phyloP scores from a whole-genome alignment of 2,113 vertebrate species.

The Malurus alboscapulatus region DNA sequence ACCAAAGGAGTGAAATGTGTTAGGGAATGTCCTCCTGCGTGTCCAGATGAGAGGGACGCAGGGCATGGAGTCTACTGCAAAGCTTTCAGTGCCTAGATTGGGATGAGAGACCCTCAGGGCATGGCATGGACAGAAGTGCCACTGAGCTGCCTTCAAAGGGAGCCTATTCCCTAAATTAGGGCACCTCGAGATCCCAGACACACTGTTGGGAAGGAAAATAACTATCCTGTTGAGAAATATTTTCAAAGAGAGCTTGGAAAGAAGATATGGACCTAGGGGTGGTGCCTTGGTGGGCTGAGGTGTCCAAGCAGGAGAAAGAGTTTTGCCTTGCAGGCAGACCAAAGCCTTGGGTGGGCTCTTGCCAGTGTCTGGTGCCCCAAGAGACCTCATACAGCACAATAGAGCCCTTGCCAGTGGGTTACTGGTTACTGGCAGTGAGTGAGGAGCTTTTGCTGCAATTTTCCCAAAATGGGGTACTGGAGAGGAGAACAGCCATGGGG shows the following conservation, averaged over 20 bases:
- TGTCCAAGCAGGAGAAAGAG: background rate
- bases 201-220: background rate
- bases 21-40: background rate
- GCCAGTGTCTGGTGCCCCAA: background rate
- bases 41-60: background rate
- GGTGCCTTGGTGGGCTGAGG: background rate
- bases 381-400: background rate
- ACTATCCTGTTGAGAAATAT: background rate
- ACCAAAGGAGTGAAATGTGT: background rate
- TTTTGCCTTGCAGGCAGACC: background rate
- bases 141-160: background rate
- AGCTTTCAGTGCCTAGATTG: background rate
- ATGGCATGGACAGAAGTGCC: rapidly evolving
- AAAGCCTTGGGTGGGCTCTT: background rate
- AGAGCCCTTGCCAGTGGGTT: rapidly evolving
- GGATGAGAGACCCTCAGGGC: background rate
- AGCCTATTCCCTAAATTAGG: background rate
- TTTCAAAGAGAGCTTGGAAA: background rate
- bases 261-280: rapidly evolving
- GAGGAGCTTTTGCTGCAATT: background rate
- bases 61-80: background rate
- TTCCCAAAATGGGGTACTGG: background rate
- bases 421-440: background rate
- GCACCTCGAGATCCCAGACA: rapidly evolving
- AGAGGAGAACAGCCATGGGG: background rate